Evolutionary conservation across 2,113 vertebrate species (phyloP).

Genomic region (Upupa epops): DNA sequence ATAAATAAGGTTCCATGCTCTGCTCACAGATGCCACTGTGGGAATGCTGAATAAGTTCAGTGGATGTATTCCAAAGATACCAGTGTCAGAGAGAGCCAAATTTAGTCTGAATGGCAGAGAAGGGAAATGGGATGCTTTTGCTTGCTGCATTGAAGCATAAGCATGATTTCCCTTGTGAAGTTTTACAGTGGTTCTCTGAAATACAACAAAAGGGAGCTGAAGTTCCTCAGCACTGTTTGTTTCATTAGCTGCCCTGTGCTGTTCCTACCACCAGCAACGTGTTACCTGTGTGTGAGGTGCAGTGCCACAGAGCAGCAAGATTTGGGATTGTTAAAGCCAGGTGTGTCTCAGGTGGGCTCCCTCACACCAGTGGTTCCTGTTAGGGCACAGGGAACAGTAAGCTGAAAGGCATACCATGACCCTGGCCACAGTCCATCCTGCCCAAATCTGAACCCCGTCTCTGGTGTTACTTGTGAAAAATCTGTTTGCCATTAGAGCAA

Average conservation of each 20-base stretch:
- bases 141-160: background rate
- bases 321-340: background rate
- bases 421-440: background rate
- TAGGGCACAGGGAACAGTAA: background rate
- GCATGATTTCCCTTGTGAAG: slow-evolving; percentile 10
- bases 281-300: background rate
- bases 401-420: background rate
- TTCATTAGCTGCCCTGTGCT: background rate
- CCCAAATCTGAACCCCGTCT: background rate
- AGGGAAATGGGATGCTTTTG: slow-evolving; percentile 32
- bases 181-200: background rate
- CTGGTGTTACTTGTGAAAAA: background rate
- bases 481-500: background rate
- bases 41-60: slow-evolving; percentile 19
- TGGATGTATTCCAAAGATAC: slow-evolving; percentile 24
- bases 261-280: background rate
- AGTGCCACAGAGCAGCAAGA: background rate
- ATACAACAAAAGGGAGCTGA: background rate
- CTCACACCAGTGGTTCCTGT: background rate
- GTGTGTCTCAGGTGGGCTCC: background rate
- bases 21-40: background rate
- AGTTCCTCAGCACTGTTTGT: background rate
- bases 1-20: background rate
- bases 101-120: slow-evolving; percentile 39
- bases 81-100: background rate